Percentiles rank a stretch among this genome's conserved stretches.
Conservation (phyloP, 2,113 vertebrate genomes). For the Craseonycteris thonglongyai region DNA sequence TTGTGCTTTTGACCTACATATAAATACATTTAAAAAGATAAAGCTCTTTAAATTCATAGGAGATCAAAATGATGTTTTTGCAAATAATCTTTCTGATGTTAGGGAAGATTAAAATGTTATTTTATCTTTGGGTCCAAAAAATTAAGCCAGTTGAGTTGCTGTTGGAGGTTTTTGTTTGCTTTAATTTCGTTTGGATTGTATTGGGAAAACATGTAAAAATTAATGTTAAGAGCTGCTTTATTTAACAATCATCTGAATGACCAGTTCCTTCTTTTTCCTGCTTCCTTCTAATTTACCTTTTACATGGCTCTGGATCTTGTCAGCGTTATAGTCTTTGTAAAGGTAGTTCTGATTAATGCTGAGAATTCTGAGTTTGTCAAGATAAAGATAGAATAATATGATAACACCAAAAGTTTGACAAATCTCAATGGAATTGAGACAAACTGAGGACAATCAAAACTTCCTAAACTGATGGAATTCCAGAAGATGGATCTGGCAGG, state of each 20-base stretch:
- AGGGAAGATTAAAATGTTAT: neutral
- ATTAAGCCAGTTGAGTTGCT: neutral
- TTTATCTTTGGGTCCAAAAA: neutral
- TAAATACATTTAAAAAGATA: neutral
- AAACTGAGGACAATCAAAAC: neutral
- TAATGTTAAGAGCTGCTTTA: neutral
- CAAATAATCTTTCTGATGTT: constrained; percentile 9
- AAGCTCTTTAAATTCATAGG: neutral
- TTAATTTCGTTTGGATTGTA: neutral
- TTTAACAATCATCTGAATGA: neutral
- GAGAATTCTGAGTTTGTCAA: neutral
- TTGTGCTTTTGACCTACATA: neutral
- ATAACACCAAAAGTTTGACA: neutral
- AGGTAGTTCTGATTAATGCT: neutral
- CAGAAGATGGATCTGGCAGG: neutral
- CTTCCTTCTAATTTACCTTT: neutral
- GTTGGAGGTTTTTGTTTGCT: neutral
- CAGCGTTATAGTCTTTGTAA: neutral
- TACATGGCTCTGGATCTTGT: neutral
- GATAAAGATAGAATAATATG: neutral
- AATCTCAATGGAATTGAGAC: neutral
- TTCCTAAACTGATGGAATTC: neutral
- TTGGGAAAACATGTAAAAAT: neutral
- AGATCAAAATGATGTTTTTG: constrained; percentile 25
- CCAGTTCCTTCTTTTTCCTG: neutral